A percentile compares a stretch with the other conserved stretches of the same genome.
phyloP scores from a whole-genome alignment of 2,797 vertebrate genomes.

The Enteromius treurensis region DNA sequence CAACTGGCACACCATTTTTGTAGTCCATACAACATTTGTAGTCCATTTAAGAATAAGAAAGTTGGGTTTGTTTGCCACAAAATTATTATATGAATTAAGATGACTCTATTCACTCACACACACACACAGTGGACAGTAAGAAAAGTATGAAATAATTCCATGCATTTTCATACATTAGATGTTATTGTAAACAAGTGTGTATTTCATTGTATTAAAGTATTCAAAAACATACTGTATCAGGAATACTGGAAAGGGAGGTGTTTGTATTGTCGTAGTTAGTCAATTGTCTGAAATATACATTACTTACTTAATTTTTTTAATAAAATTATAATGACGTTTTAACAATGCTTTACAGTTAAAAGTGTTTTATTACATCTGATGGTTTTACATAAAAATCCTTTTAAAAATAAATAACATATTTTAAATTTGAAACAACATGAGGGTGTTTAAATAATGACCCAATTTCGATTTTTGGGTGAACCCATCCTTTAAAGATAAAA shows the following conservation, averaged over 20 bases:
- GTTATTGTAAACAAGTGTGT: not conserved
- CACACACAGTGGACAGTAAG: not conserved
- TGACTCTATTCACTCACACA: not conserved
- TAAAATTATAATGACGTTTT: not conserved
- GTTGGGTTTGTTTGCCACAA: not conserved
- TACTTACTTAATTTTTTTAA: not conserved
- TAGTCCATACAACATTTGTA: not conserved
- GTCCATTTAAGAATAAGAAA: not conserved
- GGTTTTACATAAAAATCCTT: not conserved
- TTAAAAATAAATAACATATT: not conserved
- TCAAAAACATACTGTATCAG: constrained; percentile 66
- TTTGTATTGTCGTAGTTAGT: not conserved
- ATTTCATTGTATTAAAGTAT: not conserved
- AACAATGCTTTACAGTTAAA: not conserved
- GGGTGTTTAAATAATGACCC: not conserved
- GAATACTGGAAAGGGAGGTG: constrained; percentile 60
- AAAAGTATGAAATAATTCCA: not conserved
- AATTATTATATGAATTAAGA: not conserved
- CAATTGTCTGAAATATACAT: not conserved
- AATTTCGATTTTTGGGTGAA: not conserved
- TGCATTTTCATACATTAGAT: not conserved
- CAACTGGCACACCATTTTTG: not conserved
- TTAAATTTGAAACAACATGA: not conserved
- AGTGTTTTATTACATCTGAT: not conserved
- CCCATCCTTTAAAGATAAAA: constrained; percentile 14